Conservation (phyloP, 2,888 invertebrate genomes). For the Chloromyia formosa region DNA sequence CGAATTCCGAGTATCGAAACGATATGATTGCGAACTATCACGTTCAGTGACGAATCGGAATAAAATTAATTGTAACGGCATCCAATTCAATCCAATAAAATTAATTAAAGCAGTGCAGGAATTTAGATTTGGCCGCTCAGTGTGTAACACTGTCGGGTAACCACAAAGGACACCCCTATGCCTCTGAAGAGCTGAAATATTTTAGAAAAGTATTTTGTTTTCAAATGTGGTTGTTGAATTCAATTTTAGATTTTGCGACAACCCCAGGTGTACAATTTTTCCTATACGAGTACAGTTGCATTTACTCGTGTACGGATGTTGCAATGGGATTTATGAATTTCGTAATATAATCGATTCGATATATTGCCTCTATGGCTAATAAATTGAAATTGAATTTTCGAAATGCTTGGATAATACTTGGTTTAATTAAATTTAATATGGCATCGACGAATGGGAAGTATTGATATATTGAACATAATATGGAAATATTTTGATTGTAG, state of each 20-base stretch:
- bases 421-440: no score
- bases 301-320: no score
- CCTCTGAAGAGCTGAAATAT: background rate
- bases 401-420: no score
- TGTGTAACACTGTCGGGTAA: background rate
- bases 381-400: constrained; percentile 15
- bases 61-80: background rate
- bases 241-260: no score
- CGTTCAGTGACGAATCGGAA: background rate
- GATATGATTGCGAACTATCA: background rate
- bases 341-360: background rate
- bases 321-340: background rate
- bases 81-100: background rate
- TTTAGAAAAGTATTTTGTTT: constrained; percentile 21
- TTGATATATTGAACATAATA: no score
- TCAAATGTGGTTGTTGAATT: background rate
- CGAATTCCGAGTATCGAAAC: no score
- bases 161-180: background rate
- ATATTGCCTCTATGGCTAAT: background rate
- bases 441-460: no score
- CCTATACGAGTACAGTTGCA: no score
- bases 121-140: constrained; percentile 12
- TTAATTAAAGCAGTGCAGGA: constrained; percentile 15
- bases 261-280: no score
- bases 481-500: no score